Base-by-base conservation (phyloP, 1,140 invertebrate genomes). In the Lasaia peninsularis region DNA sequence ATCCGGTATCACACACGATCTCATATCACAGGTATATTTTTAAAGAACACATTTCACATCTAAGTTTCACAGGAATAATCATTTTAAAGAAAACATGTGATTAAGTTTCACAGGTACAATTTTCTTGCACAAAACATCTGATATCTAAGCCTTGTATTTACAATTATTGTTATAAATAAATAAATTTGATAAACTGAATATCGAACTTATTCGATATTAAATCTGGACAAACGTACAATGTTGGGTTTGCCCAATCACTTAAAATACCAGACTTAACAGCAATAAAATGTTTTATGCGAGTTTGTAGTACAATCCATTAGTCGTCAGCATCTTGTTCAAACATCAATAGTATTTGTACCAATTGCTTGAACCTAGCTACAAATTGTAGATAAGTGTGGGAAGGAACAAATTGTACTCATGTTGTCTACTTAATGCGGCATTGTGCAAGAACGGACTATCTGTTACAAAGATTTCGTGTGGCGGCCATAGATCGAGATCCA, bases 351-450 rank as follows among this genome's bases (percentile, higher is more conserved):
- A 40, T 54, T 48, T 56, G 55, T 57, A 49, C 48, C 63, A 56
- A 51, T 62, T 66, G 57, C 48, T 49, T 64, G 28, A 63, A 59
- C 58, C 56, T 55, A 33, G 55, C 7, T 58, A 54, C 57, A 33
- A 65, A 56, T 60, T 60, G 52, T 58, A 62, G 64, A 67, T 63
- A 60, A 52, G 56, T 63, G 67, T 64, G 60, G 57, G 60, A 58
- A 69, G 63, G 44, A 28, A 16, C 55, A 35, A 69, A 65, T 65
- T 65, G 60, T 64, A 55, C 55, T 28, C 24, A 28, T 28, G 24
- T 7, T 54, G 16, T 31, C 20, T 8, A 40, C 20, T 35, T 55
- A 44, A 24, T 40, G 37, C 12, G 24, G 53, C 32, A 32, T 52
- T 37, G 52, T 28, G 37, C 20, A 37, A 37, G 14, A 55, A 37